Base-by-base conservation (phyloP, 2,888 invertebrate genomes). In the Euspilapteryx auroguttella region DNA sequence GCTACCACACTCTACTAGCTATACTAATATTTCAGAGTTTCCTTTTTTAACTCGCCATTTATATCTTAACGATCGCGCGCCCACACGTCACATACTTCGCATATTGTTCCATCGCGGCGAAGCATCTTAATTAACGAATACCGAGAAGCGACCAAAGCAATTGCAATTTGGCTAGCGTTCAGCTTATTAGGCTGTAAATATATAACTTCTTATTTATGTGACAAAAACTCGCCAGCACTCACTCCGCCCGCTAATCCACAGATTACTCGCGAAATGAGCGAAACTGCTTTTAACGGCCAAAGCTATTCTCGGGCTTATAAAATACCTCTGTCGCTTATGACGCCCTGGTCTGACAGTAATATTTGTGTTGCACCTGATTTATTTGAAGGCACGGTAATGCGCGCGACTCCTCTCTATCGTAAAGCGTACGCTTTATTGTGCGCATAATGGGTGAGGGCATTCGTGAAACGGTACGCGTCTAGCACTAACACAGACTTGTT, bases 331-430 rank as follows among this genome's bases (percentile, higher is more conserved):
- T 39, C 55, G 52, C 58, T 64, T 66, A 65, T 64, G 65, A 65
- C 47, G 55, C 49, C 44, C 43, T 41, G 40, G 35, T 34, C 45
- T 52, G 62, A 58, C 63, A 58, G 50, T 58, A 51, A 62, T 63
- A 61, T 62, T 59, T 57, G 61, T 47, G 52, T 47, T 50, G 45
- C 47, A 47, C 45, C 56, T 68, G 65, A 69, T 66, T 66, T 65
- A 68, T 56, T 41, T 40, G 31, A 42, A 47, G 5, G 17, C 17
- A 17, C 49, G 44, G 37, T 34, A 38, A 34, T 34, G 37, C 29
- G 32, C 34, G 44, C 40, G 44, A 37, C 40, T 37, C 37, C 32
- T 33, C 44, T 45, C 37, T 38, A 41, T 53, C 58, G 50, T 68
- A 65, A 69, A 64, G 38, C 41, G 41, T 35, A 34, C 38, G 37